Evolutionary conservation across 2,888 invertebrate genomes (phyloP).

Genomic region (Megamerina dolium): DNA sequence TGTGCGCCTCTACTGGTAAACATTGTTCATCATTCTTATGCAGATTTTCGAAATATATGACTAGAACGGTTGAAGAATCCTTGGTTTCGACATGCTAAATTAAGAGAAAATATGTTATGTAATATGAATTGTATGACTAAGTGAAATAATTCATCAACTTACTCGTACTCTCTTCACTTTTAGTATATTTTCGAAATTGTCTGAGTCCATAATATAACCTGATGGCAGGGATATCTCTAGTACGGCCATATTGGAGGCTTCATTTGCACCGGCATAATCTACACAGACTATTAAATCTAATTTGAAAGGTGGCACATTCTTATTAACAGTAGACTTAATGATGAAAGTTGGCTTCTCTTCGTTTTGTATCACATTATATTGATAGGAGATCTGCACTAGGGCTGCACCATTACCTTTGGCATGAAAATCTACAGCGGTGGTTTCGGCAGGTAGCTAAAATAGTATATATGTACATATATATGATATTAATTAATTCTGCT

Average conservation of each 20-base stretch:
- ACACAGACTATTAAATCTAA: slow-evolving; percentile 77
- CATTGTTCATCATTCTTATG: slow-evolving; percentile 58
- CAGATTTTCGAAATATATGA: slow-evolving; percentile 69
- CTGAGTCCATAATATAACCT: slow-evolving; percentile 77
- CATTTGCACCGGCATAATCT: slow-evolving; percentile 54
- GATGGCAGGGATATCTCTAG: slow-evolving; percentile 86
- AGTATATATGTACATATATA: neutral
- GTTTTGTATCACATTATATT: slow-evolving; percentile 79
- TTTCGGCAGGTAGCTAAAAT: slow-evolving; percentile 39
- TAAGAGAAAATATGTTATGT: neutral
- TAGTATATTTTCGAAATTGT: slow-evolving; percentile 62
- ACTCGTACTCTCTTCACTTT: slow-evolving; percentile 49
- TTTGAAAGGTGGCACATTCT: slow-evolving; percentile 67
- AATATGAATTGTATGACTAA: too few species aligned
- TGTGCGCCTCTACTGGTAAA: slow-evolving; percentile 76
- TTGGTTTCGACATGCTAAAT: slow-evolving; percentile 59
- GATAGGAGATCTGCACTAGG: slow-evolving; percentile 70
- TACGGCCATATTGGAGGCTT: slow-evolving; percentile 80
- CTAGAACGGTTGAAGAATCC: slow-evolving; percentile 57
- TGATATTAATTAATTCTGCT: neutral
- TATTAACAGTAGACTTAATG: slow-evolving; percentile 76
- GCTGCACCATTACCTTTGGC: slow-evolving; percentile 80
- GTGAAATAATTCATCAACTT: too few species aligned
- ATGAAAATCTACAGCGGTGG: slow-evolving; percentile 62
- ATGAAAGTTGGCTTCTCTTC: slow-evolving; percentile 82